Evolutionary conservation across 2,113 vertebrate species (phyloP), one percentile per base, ranked within the genome.

Genomic region (Callithrix jacchus): DNA sequence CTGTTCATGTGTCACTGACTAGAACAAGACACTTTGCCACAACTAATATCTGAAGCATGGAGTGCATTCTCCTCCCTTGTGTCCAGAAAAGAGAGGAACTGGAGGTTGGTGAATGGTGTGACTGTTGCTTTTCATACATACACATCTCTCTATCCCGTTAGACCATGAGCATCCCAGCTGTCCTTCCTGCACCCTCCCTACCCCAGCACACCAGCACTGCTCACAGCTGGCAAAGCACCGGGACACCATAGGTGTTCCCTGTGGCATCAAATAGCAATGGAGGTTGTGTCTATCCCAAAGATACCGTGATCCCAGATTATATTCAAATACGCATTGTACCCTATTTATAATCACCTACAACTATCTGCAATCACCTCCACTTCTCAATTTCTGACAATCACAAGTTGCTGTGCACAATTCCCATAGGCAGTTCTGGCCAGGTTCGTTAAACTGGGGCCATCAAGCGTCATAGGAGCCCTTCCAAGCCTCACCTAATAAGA

Each of bases 361-460:
- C 13, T 12, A 14, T 37, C 49, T 71, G 23, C 17, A 71, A 2
- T 40, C 23, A 3, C 27, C 40, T 20, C 56, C 2, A 20, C 30
- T 25, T 14, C 68, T 82, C n/a, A 27, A 16, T 8, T 54, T 20
- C 16, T 45, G 23, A 68, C 58, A 12, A 18, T 37, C 23, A 30
- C 12, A 3, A 17, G 25, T 0, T 1, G 32, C 70, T 10, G 17
- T 17, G 21, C 71, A 7, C 56, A 12, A 4, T 54, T 14, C 25
- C 66, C 25, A 5, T 3, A 3, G 37, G 42, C 32, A 32, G 27
- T 30, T n/a, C 76, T 17, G 37, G 47, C 56, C 80, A n/a, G 8
- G 6, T 1, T 18, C 13, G 8, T 42, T 13, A 40, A 3, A 5
- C 52, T 4, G 2, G 54, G 11, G 23, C 70, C 25, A 8, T 10